These are phyloP conservation scores for Melanaphis sacchari DNA, from an alignment of 1,140 invertebrate genomes.

Conservation along the genomic window DNA sequence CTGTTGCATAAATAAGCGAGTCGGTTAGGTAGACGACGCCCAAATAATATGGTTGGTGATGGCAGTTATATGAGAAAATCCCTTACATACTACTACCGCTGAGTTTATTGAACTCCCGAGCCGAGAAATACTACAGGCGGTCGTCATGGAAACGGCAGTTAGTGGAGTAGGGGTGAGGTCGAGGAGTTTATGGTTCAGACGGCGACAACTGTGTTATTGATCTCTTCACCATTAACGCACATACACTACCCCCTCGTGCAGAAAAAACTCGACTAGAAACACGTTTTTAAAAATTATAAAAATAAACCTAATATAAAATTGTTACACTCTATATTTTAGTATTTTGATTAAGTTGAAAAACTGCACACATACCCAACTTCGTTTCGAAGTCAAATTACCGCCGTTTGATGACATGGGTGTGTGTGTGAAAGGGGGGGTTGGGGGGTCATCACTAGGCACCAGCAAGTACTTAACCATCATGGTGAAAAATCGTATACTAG, in stretches of 20 bases:
- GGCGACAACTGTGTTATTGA: constrained; percentile 57
- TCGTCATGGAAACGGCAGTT: constrained; percentile 8
- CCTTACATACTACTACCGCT: not conserved
- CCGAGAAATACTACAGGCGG: constrained; percentile 43
- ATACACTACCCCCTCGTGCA: not conserved
- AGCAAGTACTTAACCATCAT: not conserved
- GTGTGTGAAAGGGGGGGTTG: no score
- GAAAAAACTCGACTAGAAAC: constrained; percentile 30
- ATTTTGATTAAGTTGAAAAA: not conserved
- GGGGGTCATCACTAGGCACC: no score
- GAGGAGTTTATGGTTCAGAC: constrained; percentile 54
- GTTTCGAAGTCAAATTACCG: not conserved
- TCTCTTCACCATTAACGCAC: constrained; percentile 55
- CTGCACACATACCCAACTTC: not conserved
- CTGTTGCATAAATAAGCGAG: constrained; percentile 39
- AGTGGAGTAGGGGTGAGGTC: not conserved
- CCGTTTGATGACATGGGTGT: not conserved
- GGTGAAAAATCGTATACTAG: not conserved
- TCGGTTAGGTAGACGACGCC: not conserved
- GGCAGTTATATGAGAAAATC: constrained; percentile 5
- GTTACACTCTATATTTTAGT: not conserved
- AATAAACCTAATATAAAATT: not conserved
- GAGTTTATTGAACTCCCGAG: constrained; percentile 50
- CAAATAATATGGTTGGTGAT: not conserved
- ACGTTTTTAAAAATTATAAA: constrained; percentile 44